Evolutionary conservation across 2,797 vertebrate species (phyloP), one percentile per base, ranked within the genome.

Genomic region (Thripadectes ignobilis): DNA sequence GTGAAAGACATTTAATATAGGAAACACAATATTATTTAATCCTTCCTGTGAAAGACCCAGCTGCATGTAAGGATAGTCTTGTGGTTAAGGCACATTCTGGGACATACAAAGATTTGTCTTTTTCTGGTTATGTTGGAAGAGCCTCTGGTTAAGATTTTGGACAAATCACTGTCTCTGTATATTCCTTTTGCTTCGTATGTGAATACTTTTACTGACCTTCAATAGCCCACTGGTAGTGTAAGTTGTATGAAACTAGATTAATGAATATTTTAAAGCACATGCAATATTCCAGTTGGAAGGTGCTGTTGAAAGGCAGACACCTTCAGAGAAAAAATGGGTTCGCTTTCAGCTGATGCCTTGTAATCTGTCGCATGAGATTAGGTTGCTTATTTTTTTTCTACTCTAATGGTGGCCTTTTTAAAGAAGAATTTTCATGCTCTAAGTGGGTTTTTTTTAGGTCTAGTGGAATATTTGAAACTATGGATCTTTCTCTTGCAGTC

Each of bases 1-100:
- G 22, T 88, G 72, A 90, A 92, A 92, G 84, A 78, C 54, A 68
- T 39, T 85, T 93, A 89, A 85, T 85, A 67, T 58, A 68, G 77
- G 67, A 92, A 88, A 52, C 1, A 7, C 5, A 20, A 62, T 92
- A 61, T 54, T 88, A 51, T 86, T 92, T 94, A 89, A 83, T 85
- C 41, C 54, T 93, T 68, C 24, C 15, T 55, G 65, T 57, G 71
- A 76, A 90, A 12, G 38, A 68, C 82, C 36, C 74, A 58, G n/a
- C 48, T 92, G 43, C 3, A 6, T 76, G 17, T 85, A 46, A 83
- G 59, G 38, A 39, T 55, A 65, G 34, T 24, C 34, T 73, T 76
- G 55, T 2, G 13, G 39, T 63, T 93, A 78, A 67, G 46, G 23
- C 2, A 1, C 9, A 6, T 92, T 71, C 24, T 91, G 34, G n/a